These are phyloP conservation scores for Pseudobourletiella spinata DNA, from an alignment of 1,140 invertebrate species.

Conservation along the genomic window DNA sequence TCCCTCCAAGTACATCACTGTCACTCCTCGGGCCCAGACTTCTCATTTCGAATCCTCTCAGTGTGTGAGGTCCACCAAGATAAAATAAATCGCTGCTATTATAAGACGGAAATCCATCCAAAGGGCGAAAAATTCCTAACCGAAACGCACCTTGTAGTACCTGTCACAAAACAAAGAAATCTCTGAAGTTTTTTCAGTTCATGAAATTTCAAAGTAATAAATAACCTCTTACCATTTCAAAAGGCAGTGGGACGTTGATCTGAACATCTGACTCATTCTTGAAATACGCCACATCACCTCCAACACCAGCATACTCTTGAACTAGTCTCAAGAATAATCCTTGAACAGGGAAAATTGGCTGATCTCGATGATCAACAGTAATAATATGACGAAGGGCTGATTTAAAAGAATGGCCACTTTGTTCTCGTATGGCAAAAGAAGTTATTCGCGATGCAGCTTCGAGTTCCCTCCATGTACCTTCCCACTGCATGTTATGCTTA, in stretches of 20 bases:
- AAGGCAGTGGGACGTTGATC: slow-evolving; percentile 57
- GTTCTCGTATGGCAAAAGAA: slow-evolving; percentile 69
- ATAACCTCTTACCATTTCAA: slow-evolving; percentile 61
- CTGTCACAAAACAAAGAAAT: slow-evolving; percentile 42
- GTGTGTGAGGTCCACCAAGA: slow-evolving; percentile 70
- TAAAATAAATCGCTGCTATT: slow-evolving; percentile 71
- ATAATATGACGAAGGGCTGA: slow-evolving; percentile 70
- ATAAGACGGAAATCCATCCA: slow-evolving; percentile 50
- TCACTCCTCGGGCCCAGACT: slow-evolving; percentile 71
- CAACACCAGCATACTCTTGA: slow-evolving; percentile 74
- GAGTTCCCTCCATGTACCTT: slow-evolving; percentile 67
- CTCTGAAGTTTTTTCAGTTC: not conserved
- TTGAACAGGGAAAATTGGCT: slow-evolving; percentile 60
- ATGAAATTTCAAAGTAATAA: too few species aligned
- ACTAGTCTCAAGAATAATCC: slow-evolving; percentile 59
- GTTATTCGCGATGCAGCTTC: slow-evolving; percentile 52
- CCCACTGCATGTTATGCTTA: slow-evolving; percentile 72
- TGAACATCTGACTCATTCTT: slow-evolving; percentile 73
- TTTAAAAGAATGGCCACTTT: slow-evolving; percentile 74
- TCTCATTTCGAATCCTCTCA: slow-evolving; percentile 71
- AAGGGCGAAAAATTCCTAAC: slow-evolving; percentile 54
- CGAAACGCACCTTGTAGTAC: slow-evolving; percentile 62
- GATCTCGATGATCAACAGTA: slow-evolving; percentile 66
- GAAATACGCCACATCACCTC: slow-evolving; percentile 74
- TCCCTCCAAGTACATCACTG: slow-evolving; percentile 57